Base-by-base conservation (phyloP, 2,113 vertebrate species). In the Bujurquina vittata region DNA sequence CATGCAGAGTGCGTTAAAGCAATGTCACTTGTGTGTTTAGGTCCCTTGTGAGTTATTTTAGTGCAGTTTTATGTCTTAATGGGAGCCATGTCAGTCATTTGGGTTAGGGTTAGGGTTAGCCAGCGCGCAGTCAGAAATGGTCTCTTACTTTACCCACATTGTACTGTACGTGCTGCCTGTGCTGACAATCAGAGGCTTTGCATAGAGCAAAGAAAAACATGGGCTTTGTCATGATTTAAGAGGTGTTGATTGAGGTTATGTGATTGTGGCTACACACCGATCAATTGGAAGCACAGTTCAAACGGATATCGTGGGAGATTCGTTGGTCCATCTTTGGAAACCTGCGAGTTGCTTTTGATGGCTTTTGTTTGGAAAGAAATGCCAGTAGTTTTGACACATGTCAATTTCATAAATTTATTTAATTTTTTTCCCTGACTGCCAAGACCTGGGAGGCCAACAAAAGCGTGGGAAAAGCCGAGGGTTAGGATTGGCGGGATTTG, bases 171-270 rank as follows among this genome's bases (percentile, higher is more conserved):
- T 12, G 40, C 40, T 4, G 43, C 43, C 15, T 46, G 43, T 46
- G 43, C 12, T 46, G 43, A 15, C 12, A 43, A 26, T 43, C 62
- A 43, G 37, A 65, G 37, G n/a, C 62, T 67, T 67, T 40, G 46
- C 4, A 67, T 67, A 22, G 23, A 22, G 18, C 69, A 20, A 26
- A 72, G 72, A 7, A 33, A 73, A 73, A 33, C 5, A 73, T 15
- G 3, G 1, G 29, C 10, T 26, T 29, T 29, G 40, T 15, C 23
- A 29, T 14, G 15, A 65, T 33, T 67, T 18, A 11, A 35, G 26
- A 20, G 72, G 62, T 46, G 72, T 65, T 11, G 85, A 88, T 77
- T 43, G 35, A 37, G 4, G 29, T 60, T 60, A 52, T 72, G 76
- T 14, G 15, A 2, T 15, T 9, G 2, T 8, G 29, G 4, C 18